Evolutionary conservation across 2,888 invertebrate species (phyloP), one percentile per base, ranked within the genome.

Genomic region (Leptinotarsa juncta): DNA sequence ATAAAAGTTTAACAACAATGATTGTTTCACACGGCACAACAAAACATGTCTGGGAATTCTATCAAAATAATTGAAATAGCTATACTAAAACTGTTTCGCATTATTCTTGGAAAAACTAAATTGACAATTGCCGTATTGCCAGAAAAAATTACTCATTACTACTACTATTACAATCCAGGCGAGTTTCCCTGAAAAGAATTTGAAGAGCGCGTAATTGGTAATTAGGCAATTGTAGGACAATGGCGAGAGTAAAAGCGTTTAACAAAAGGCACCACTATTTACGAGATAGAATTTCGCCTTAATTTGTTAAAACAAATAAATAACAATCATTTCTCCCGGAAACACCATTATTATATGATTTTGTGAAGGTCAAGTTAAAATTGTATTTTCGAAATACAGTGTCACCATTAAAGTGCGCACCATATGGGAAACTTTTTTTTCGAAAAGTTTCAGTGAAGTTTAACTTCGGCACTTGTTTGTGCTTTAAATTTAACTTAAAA

Each of bases 141-240:
- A 32, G 26, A 62, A 62, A 62, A 62, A 62, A 62, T n/a, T 62
- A 62, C 62, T 62, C 57, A 32, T n/a, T 32, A 62, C 32, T 62
- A 62, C 62, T 60, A 60, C 57, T n/a, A 26, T 16, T 62, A 62
- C 62, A 32, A 62, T 62, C 32, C 26, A 10, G 32, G 4, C 32
- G 14, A 15, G 32, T 15, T 62, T 62, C 32, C 32, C 26, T 62
- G 62, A 18, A 62, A 32, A 26, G 32, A 26, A 32, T 62, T 57
- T 62, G 32, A 15, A n/a, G 32, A 15, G n/a, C 5, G 26, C 62
- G 62, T 62, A 62, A 62, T 62, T 62, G 62, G 32, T 62, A 57
- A 18, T 57, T 57, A 20, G 12, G 20, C 55, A 57, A 57, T 57
- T 57, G 18, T 18, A 16, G 51, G n/a, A 53, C n/a, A 53, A 53